Conservation (phyloP, 2,797 vertebrate genomes). For the Nyctalus aviator region DNA sequence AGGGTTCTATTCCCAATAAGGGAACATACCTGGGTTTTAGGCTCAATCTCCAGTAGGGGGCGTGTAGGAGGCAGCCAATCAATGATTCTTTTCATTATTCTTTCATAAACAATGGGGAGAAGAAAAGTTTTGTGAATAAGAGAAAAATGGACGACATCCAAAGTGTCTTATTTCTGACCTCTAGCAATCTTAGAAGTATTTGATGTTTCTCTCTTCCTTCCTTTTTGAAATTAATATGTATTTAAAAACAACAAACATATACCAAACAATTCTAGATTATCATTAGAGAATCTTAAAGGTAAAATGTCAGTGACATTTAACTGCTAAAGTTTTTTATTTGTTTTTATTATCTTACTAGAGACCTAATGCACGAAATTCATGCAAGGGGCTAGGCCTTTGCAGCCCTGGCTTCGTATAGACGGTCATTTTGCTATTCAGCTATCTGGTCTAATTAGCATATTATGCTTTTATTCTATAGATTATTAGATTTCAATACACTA, state of each 20-base stretch:
- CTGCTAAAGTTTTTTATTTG: constrained; percentile 23
- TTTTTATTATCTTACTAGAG: constrained; percentile 29
- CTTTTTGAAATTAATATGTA: background rate
- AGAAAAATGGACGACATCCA: background rate
- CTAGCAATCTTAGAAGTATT: background rate
- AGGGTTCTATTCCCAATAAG: background rate
- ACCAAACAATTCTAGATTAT: constrained; percentile 30
- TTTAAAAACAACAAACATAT: background rate
- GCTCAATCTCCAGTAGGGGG: background rate
- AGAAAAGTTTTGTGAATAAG: constrained; percentile 1
- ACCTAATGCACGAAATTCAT: no score
- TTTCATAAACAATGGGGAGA: background rate
- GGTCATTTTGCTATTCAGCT: no score
- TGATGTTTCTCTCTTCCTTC: background rate
- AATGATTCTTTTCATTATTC: background rate
- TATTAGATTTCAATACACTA: background rate
- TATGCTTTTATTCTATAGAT: no score
- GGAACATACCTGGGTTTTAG: background rate
- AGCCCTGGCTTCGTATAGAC: no score
- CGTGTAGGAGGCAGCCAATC: background rate
- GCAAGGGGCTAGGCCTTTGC: no score
- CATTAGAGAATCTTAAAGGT: background rate
- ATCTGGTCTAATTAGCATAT: no score
- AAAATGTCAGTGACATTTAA: constrained; percentile 8
- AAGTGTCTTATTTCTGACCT: background rate